Base-by-base conservation (phyloP, 2,797 vertebrate genomes). In the Gadopsis bispinosus region DNA sequence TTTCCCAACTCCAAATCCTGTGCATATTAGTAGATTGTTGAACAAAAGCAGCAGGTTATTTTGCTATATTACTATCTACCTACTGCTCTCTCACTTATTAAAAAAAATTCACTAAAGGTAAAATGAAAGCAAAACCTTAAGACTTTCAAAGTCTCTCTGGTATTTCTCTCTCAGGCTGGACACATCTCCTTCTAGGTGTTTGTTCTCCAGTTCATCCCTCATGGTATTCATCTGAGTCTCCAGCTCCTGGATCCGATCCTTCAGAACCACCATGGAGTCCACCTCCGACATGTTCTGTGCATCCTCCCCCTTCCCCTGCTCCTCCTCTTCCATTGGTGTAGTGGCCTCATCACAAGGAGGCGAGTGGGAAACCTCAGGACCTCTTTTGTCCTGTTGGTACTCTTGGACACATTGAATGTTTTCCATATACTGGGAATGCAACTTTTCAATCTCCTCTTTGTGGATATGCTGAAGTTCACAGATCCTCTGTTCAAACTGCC, bases 141-240 rank as follows among this genome's bases (percentile, higher is more conserved):
- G 94, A 93, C 96, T 99, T 88, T 99, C 98, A 95, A 99, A 97
- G 95, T 99, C 98, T 91, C 95, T 96, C 95, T 98, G 98, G 96
- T 99, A 97, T 95, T 98, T 99, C 89, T 97, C 97, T 91, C 94
- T 97, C 92, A 99, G 93, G 53, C 95, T 94, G 85, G 95, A 92
- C 29, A 93, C 91, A 0, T 94, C 96, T 80, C 95, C 97, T 72
- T 97, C 96, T 43, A 96, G 94, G 54, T 96, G 96, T 91, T 97
- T 97, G 91, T 95, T 96, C 89, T 98, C 97, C 86, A 99, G 93
- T 88, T 99, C 97, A 0, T 97, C 97, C 83, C 95, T 97, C 98
- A 99, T 97, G 91, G 91, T 75, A 6, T 96, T 94, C 96, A 98
- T 98, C 93, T 98, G 96, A 58, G 96, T 95, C 90, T 99, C 98